These are phyloP conservation scores for Syndactyla subalaris DNA, from an alignment of 2,797 vertebrate species.

Conservation along the genomic window DNA sequence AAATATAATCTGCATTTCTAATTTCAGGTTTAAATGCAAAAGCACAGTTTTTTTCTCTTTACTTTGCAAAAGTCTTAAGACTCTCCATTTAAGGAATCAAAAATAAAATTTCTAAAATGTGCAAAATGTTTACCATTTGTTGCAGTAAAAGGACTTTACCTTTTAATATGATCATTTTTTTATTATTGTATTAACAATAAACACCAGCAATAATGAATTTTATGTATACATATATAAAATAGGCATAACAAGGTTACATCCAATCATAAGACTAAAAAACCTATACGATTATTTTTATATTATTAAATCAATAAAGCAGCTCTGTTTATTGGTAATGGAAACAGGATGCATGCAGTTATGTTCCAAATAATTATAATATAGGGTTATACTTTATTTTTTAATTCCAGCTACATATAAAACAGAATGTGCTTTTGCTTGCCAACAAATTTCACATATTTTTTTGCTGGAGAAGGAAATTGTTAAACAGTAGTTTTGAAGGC, in stretches of 20 bases:
- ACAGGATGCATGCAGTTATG: background rate
- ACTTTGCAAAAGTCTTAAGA: background rate
- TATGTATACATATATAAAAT: background rate
- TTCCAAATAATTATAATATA: conserved; percentile 23
- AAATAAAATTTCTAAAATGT: background rate
- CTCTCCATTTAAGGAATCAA: background rate
- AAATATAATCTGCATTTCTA: background rate
- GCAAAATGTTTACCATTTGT: background rate
- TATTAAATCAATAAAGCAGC: conserved; percentile 29
- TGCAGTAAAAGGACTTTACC: background rate
- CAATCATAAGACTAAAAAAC: background rate
- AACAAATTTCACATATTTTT: background rate
- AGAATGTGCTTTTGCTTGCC: background rate
- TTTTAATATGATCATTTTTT: background rate
- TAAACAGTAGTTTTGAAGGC: conserved; percentile 4
- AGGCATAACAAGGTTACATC: background rate
- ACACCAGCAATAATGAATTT: background rate
- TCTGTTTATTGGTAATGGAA: conserved; percentile 24
- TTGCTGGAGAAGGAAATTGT: background rate
- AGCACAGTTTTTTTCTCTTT: background rate
- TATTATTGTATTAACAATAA: background rate
- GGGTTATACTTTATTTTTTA: background rate
- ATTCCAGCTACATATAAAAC: background rate
- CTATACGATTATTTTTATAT: background rate
- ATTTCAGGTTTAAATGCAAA: background rate